Evolutionary conservation across 2,888 invertebrate species (phyloP), one percentile per base, ranked within the genome.

Genomic region (Stenoptilia bipunctidactyla): DNA sequence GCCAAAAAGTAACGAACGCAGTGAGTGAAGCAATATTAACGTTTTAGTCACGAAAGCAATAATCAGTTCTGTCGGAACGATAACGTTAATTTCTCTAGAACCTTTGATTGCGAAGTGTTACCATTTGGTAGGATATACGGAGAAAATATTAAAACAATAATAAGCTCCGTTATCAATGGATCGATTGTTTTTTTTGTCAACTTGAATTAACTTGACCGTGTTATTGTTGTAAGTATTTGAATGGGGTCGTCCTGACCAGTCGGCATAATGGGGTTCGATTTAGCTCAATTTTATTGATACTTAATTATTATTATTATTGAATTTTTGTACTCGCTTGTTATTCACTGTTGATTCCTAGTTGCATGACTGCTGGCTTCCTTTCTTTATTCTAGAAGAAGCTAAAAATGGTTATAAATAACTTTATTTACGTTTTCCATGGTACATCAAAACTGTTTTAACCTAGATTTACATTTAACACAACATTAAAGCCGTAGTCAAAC

Each of bases 251-350:
- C 20, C 3, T 30, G 30, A 30, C 30, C 30, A 10, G 30, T 30
- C 30, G 30, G 12, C 30, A 30, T 9, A 3, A 30, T 12, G 30
- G 30, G 30, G 30, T 30, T 30, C 30, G 30, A 30, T 30, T 12
- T 80, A 80, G 80, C 80, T 80, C 80, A 80, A 80, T 80, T 80
- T 73, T 76, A 80, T 72, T 71, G 65, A 68, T 70, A 72, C 66
- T 68, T 70, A 66, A 66, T 61, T 65, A 63, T 61, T 58, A 53
- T 50, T 51, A 53, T 49, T 55, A 60, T 66, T 66, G 64, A 65
- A 66, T 52, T 51, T 49, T 64, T 66, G 60, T 68, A 70, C 61
- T 69, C 56, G 74, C 76, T 75, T 73, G 79, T 77, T 76, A 66
- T 63, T 57, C 55, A 53, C 65, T 61, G 69, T 69, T 69, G 50